Conservation (phyloP, 2,888 invertebrate genomes). For the Nomada hirtipes region DNA sequence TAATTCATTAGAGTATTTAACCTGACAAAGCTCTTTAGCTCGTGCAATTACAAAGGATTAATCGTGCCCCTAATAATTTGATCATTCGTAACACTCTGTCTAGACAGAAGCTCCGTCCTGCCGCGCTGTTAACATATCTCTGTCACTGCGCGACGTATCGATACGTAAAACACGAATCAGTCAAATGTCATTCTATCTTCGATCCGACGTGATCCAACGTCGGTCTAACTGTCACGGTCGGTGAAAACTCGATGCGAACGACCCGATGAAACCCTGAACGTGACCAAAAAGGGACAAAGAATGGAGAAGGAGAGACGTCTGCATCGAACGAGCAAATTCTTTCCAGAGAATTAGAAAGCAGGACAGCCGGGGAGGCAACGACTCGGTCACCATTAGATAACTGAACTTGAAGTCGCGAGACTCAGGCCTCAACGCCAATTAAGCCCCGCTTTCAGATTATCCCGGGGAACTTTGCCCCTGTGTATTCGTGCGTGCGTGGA, state of each 20-base stretch:
- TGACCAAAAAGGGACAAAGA: slow-evolving; percentile 15
- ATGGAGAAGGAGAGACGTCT: not conserved
- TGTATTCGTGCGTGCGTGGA: not conserved
- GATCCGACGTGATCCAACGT: no score
- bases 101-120: no score
- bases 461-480: not conserved
- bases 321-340: slow-evolving; percentile 37
- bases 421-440: slow-evolving; percentile 32
- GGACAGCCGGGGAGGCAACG: slow-evolving; percentile 5
- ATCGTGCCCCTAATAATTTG: no score
- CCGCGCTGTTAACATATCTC: no score
- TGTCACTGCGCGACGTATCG: no score
- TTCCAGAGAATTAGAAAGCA: slow-evolving; percentile 51
- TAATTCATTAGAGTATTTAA: no score
- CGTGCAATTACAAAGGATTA: no score
- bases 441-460: slow-evolving; percentile 23
- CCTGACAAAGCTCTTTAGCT: no score
- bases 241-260: slow-evolving; percentile 28
- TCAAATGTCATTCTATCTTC: no score
- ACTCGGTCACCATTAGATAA: slow-evolving; percentile 36
- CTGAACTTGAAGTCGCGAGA: slow-evolving; percentile 41
- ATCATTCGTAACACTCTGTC: no score
- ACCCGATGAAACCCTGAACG: not conserved
- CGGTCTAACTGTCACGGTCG: not conserved
- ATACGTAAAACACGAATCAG: no score